Percentiles rank a stretch among this genome's conserved stretches.
Evolutionary conservation across 2,113 vertebrate genomes (phyloP).

Genomic region (Brevimyrus niger): DNA sequence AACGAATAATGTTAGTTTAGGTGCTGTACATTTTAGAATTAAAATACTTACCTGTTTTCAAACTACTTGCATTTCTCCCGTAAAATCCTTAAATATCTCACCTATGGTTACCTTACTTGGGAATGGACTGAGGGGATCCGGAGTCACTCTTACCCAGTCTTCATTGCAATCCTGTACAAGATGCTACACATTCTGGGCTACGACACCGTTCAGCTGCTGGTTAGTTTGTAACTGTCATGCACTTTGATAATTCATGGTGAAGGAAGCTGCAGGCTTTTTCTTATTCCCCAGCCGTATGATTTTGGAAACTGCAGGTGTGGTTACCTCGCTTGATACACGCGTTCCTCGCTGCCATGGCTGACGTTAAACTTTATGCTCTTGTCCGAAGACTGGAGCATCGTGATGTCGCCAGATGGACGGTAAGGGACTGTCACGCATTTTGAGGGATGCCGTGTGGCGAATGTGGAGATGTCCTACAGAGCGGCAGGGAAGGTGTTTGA

Average conservation of each 20-base stretch:
- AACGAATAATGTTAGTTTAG: background rate
- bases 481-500: background rate
- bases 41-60: background rate
- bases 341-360: conserved; percentile 74
- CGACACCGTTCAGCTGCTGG: conserved; percentile 74
- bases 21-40: background rate
- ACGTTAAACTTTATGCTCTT: conserved; percentile 76
- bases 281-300: background rate
- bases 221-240: conserved; percentile 46
- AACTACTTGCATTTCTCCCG: background rate
- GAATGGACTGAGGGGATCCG: conserved; percentile 82
- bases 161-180: conserved; percentile 83
- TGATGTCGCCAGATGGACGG: conserved; percentile 74
- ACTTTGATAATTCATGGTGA: background rate
- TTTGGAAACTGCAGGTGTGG: conserved; percentile 69
- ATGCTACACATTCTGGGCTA: conserved; percentile 63
- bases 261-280: background rate
- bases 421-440: conserved; percentile 44
- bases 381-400: conserved; percentile 60
- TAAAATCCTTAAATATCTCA: conserved; percentile 57
- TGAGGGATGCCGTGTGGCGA: background rate
- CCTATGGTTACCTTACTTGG: conserved; percentile 89
- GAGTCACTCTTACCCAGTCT: conserved; percentile 77
- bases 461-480: background rate
- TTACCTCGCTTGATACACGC: conserved; percentile 76